These are phyloP conservation scores for Sardinella longiceps DNA, from an alignment of 2,797 vertebrate species.

Conservation along the genomic window DNA sequence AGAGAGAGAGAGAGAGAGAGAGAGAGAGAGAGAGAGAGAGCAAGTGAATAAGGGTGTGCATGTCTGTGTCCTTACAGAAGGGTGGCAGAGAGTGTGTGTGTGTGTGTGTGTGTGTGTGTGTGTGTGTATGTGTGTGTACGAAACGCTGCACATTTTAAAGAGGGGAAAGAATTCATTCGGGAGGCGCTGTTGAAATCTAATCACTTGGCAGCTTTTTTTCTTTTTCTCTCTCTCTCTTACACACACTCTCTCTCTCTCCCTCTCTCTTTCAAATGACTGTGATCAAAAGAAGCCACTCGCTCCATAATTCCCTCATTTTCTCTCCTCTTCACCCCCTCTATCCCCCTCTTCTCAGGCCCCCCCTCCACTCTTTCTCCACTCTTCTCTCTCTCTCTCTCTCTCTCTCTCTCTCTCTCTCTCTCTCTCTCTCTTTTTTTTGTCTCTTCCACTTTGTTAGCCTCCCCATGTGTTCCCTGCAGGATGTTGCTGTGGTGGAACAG, in stretches of 20 bases:
- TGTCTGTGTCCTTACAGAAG: neutral
- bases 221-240: neutral
- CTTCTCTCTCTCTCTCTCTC: neutral
- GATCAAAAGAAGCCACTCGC: conserved; percentile 31
- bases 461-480: conserved; percentile 36
- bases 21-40: neutral
- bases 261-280: conserved; percentile 35
- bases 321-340: neutral
- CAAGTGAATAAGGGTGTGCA: neutral
- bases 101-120: neutral
- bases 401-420: neutral
- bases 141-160: conserved; percentile 31
- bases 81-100: neutral
- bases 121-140: neutral
- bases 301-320: conserved; percentile 2
- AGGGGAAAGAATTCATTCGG: conserved; percentile 36
- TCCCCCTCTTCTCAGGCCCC: neutral
- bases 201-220: neutral
- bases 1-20: neutral
- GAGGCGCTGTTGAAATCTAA: conserved; percentile 23
- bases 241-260: neutral
- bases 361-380: neutral
- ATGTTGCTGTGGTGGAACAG: neutral
- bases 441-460: neutral
- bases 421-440: neutral